These are phyloP conservation scores for Elephantulus edwardii DNA, from an alignment of 2,113 vertebrate genomes.

Conservation along the genomic window DNA sequence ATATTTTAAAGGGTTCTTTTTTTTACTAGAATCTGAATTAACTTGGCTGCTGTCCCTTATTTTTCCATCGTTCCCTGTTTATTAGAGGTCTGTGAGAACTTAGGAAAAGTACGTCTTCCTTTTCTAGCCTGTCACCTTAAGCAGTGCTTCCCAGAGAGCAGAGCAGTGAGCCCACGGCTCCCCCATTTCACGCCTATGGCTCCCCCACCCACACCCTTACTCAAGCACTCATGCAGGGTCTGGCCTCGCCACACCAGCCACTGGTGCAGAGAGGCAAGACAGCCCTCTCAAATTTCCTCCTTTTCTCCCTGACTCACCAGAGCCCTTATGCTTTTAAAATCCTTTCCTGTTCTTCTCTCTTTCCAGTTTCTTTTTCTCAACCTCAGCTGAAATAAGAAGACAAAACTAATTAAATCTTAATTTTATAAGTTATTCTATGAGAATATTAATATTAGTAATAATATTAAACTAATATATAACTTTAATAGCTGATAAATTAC, in stretches of 20 bases:
- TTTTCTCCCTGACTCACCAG: neutral
- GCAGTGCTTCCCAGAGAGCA: neutral
- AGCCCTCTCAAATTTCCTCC: too few relatives aligned
- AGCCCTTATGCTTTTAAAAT: neutral
- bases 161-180: neutral
- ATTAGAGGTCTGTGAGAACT: neutral
- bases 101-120: neutral
- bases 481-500: neutral
- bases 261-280: too few relatives aligned
- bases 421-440: too few relatives aligned
- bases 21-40: conserved; percentile 14
- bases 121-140: neutral
- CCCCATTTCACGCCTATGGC: too few relatives aligned
- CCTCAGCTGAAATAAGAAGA: neutral
- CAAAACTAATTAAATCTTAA: neutral
- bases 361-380: conserved; percentile 22
- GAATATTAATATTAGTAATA: too few relatives aligned
- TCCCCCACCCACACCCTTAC: fast-evolving
- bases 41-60: neutral
- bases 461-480: neutral
- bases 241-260: neutral
- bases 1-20: conserved; percentile 28
- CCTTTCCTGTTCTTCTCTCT: neutral
- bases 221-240: neutral
- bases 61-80: neutral